These are phyloP conservation scores for Myotis yumanensis DNA, from an alignment of 2,113 vertebrate species.

Conservation along the genomic window DNA sequence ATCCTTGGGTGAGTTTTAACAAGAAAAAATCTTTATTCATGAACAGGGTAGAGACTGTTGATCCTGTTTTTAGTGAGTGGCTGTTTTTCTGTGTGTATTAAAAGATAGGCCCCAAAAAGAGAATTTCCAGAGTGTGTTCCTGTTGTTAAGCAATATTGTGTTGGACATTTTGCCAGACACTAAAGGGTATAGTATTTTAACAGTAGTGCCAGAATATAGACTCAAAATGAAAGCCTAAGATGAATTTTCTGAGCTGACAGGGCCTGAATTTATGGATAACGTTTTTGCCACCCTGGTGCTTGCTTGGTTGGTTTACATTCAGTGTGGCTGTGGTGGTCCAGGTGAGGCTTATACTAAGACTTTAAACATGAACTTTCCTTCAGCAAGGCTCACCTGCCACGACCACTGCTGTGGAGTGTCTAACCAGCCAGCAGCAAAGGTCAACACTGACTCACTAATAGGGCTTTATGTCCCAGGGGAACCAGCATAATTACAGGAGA, in stretches of 20 bases:
- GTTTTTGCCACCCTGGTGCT: background rate
- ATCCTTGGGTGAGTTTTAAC: no score
- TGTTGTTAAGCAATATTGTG: background rate
- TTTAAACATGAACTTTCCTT: background rate
- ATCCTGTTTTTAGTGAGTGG: background rate
- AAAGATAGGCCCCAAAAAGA: background rate
- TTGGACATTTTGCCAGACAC: background rate
- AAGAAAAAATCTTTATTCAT: background rate
- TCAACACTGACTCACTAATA: background rate
- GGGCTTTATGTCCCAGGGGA: background rate
- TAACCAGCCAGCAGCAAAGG: background rate
- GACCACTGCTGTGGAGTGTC: background rate
- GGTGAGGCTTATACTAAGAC: background rate
- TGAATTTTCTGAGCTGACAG: background rate
- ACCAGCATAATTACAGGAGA: background rate
- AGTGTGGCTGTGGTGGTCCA: no score
- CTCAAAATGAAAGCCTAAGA: background rate
- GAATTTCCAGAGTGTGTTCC: background rate
- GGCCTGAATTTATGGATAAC: background rate
- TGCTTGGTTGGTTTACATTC: background rate
- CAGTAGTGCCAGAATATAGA: background rate
- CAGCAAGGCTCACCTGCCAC: background rate
- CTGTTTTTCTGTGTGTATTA: background rate
- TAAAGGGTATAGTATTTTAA: background rate
- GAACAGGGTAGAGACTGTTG: fast-evolving